These are phyloP conservation scores for Perizoma flavofasciatum DNA, from an alignment of 2,888 invertebrate genomes.

Conservation along the genomic window DNA sequence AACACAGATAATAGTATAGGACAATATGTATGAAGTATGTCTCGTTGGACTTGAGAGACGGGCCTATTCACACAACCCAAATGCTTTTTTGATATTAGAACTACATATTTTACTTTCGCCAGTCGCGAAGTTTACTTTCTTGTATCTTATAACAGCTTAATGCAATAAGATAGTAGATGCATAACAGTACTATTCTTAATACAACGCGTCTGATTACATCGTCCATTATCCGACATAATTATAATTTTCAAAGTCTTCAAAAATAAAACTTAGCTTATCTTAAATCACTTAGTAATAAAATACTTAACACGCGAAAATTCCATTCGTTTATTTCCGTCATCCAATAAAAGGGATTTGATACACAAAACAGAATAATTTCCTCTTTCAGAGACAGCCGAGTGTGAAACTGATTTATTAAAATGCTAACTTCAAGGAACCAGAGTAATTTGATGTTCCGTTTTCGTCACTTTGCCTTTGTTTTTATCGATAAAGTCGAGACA, in stretches of 20 bases:
- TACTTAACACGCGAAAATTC: slow-evolving; percentile 33
- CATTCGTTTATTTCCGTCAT: slow-evolving; percentile 46
- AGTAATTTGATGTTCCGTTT: slow-evolving; percentile 45
- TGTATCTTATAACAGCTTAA: too few species aligned
- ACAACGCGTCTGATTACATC: too few species aligned
- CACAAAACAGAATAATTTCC: slow-evolving; percentile 60
- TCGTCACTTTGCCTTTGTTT: slow-evolving; percentile 40
- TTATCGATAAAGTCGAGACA: slow-evolving; percentile 35
- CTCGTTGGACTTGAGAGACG: too few species aligned
- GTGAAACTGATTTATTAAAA: slow-evolving; percentile 64
- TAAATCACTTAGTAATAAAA: slow-evolving; percentile 16
- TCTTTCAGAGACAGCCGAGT: slow-evolving; percentile 53
- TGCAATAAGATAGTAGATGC: too few species aligned
- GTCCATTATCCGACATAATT: background rate
- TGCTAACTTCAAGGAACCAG: slow-evolving; percentile 46
- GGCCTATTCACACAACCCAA: too few species aligned
- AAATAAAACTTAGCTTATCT: background rate
- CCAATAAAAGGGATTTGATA: slow-evolving; percentile 54
- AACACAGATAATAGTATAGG: too few species aligned
- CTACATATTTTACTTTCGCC: too few species aligned
- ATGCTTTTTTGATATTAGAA: too few species aligned
- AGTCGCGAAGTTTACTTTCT: too few species aligned
- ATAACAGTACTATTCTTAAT: too few species aligned
- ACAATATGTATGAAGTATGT: too few species aligned
- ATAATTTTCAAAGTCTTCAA: too few species aligned